Percentiles rank a stretch among this genome's conserved stretches.
These are phyloP conservation scores for Sinelater perroti DNA, from an alignment of 2,888 invertebrate genomes.

Conservation along the genomic window DNA sequence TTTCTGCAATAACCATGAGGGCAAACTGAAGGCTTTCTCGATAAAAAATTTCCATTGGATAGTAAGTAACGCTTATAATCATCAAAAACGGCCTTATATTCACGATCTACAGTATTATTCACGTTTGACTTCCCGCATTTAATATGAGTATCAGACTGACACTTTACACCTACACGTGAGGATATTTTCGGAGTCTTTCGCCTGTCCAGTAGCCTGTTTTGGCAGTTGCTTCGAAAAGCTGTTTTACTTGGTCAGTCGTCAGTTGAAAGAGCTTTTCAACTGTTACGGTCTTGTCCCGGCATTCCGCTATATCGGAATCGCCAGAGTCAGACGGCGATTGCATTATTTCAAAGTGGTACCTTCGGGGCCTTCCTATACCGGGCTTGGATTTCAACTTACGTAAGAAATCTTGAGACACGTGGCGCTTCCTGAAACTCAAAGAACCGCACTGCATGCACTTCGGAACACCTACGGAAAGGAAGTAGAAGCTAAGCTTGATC, in stretches of 20 bases:
- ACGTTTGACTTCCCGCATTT: no score
- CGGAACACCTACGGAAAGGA: constrained; percentile 36
- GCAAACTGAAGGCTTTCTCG: constrained; percentile 48
- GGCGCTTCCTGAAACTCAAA: constrained; percentile 38
- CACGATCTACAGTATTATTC: no score
- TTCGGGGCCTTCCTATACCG: constrained; percentile 52
- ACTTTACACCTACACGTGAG: no score
- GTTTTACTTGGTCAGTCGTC: constrained; percentile 42
- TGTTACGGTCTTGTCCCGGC: constrained; percentile 37
- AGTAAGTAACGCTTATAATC: no score
- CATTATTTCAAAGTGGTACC: constrained; percentile 42
- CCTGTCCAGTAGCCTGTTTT: background rate
- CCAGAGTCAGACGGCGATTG: constrained; percentile 19
- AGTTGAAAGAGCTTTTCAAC: constrained; percentile 51
- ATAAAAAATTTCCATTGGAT: background rate
- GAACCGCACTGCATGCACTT: constrained; percentile 42
- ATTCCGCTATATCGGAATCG: constrained; percentile 9
- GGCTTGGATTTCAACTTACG: constrained; percentile 52
- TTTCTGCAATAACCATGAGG: constrained; percentile 55
- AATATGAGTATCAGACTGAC: no score
- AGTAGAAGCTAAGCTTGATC: background rate
- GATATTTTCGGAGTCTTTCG: background rate
- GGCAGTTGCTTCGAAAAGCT: constrained; percentile 40
- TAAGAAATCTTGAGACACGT: constrained; percentile 48
- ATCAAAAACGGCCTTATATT: no score